Evolutionary conservation across 2,888 invertebrate genomes (phyloP), one percentile per base, ranked within the genome.

Genomic region (Zeuzera pyrina): DNA sequence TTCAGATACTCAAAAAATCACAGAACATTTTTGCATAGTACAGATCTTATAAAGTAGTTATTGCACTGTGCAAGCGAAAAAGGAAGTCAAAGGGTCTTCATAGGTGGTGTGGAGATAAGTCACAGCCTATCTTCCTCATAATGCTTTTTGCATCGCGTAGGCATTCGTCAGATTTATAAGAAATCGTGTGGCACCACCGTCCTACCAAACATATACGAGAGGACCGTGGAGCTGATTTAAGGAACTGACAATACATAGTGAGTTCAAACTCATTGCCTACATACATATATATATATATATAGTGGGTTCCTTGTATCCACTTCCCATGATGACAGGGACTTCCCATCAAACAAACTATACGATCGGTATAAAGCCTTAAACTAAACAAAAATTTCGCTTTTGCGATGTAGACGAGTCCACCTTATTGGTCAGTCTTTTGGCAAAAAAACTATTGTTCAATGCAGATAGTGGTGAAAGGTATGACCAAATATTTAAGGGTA

Each of bases 271-370:
- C 19, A 19, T 6, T 19, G 19, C 8, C 5, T 19, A 19, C 8
- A 19, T 4, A 19, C 5, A 19, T 19, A 19, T 19, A 19, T 19
- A 5, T 6, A 19, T 4, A 19, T 6, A 19, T 8, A 19, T 19
- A 19, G 8, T 19, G 19, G 29, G 22, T 12, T 8, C 30, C 22
- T 21, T 11, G 1, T 4, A 30, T 22, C 30, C 12, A 7, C 12
- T 30, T 2, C 6, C 30, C 30, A 22, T 13, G 22, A 30, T 30
- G 30, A 30, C 30, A 19, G n/a, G 30, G 21, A 22, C 30, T 8
- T 13, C 22, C 22, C 30, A 10, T 19, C 5, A 8, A 19, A 2
- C 3, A 12, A 6, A 12, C 6, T 13, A 7, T 22, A 6, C 12
- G 12, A 21, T 8, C 3, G 21, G 1, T 30, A 30, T 6, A 13